Evolutionary conservation across 2,113 vertebrate genomes (phyloP).

Genomic region (Pyrgilauda ruficollis): DNA sequence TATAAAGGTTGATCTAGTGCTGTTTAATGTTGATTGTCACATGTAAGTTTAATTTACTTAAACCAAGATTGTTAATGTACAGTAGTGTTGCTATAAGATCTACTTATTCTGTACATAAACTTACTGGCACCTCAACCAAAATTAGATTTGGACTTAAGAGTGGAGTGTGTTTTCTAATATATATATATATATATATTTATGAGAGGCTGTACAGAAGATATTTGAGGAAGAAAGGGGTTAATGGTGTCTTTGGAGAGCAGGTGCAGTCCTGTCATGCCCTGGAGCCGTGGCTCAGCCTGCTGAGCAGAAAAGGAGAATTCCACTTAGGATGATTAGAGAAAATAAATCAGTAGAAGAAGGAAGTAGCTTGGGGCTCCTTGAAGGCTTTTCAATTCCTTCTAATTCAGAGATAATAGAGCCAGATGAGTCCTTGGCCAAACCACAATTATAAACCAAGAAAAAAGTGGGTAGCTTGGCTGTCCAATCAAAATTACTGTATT

Average conservation of each 20-base stretch:
- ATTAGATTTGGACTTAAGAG: background rate
- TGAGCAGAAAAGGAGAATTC: background rate
- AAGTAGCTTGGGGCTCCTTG: background rate
- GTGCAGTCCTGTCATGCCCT: background rate
- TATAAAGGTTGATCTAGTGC: background rate
- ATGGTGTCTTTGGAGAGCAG: background rate
- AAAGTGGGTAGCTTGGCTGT: background rate
- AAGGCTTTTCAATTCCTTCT: background rate
- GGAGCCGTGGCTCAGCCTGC: background rate
- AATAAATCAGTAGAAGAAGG: background rate
- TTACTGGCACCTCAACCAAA: background rate
- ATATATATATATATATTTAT: background rate
- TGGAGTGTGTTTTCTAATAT: background rate
- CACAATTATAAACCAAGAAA: background rate
- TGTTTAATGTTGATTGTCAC: background rate
- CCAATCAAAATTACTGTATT: background rate
- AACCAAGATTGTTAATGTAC: background rate
- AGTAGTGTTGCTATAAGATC: background rate
- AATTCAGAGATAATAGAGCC: background rate
- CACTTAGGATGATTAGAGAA: background rate
- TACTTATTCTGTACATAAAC: background rate
- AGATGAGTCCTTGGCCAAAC: background rate
- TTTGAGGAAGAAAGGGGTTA: background rate
- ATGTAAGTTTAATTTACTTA: background rate
- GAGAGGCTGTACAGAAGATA: background rate